A percentile compares a stretch with the other conserved stretches of the same genome.
phyloP scores from a whole-genome alignment of 1,140 invertebrate species.

The Eueides isabella region DNA sequence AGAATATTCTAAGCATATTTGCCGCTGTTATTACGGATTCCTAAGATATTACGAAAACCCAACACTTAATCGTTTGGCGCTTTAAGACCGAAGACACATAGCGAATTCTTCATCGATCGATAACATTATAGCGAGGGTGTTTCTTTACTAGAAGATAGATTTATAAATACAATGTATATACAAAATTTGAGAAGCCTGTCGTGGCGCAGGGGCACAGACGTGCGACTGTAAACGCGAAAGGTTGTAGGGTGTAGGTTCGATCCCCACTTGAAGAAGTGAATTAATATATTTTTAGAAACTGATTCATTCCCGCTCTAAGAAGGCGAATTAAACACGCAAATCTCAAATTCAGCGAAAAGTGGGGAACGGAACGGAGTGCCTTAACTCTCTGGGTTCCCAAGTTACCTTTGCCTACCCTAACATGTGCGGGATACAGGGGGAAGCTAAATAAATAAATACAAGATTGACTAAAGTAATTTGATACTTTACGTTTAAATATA shows the following conservation, averaged over 20 bases:
- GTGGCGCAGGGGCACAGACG: too few relatives aligned
- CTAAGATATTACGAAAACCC: constrained; percentile 5
- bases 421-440: too few relatives aligned
- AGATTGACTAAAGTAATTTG: too few relatives aligned
- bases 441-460: too few relatives aligned
- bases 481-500: too few relatives aligned
- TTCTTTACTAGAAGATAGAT: neutral
- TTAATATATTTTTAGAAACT: too few relatives aligned
- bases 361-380: too few relatives aligned
- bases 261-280: neutral
- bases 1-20: neutral
- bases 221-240: neutral
- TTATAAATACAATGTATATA: neutral
- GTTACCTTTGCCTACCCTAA: too few relatives aligned
- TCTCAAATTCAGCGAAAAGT: too few relatives aligned
- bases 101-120: constrained; percentile 7
- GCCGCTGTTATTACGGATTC: neutral
- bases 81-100: neutral
- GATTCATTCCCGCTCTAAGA: too few relatives aligned
- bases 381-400: too few relatives aligned
- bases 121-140: neutral
- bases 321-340: too few relatives aligned
- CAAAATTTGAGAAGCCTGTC: neutral
- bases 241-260: neutral
- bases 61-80: neutral